These are phyloP conservation scores for Margarornis squamiger DNA, from an alignment of 2,797 vertebrate species.

Conservation along the genomic window DNA sequence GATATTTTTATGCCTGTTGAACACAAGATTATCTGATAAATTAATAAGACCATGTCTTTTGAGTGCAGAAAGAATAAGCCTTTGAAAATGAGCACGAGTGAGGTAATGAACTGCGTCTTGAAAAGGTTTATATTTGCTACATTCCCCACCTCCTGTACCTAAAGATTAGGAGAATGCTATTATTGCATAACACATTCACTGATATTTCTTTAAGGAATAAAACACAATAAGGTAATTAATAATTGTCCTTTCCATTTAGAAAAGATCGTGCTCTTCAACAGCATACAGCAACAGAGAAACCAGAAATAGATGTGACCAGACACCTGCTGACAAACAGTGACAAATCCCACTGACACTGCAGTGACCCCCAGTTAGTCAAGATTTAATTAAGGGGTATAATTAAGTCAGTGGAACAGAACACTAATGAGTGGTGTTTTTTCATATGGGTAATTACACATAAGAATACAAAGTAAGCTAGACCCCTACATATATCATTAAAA, in stretches of 20 bases:
- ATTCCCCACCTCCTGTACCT: neutral
- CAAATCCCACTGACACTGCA: slow-evolving; percentile 82
- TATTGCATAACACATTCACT: neutral
- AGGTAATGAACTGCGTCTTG: slow-evolving; percentile 4
- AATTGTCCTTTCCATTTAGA: slow-evolving; percentile 13
- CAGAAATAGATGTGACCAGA: slow-evolving; percentile 88
- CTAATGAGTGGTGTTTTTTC: slow-evolving; percentile 79
- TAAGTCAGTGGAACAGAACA: slow-evolving; percentile 82
- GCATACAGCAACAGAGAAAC: slow-evolving; percentile 82
- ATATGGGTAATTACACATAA: slow-evolving; percentile 80
- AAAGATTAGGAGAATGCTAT: neutral
- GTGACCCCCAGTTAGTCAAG: slow-evolving; percentile 83
- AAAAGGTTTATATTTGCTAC: neutral
- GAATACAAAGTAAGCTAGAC: slow-evolving; percentile 68
- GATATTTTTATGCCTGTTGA: slow-evolving; percentile 29
- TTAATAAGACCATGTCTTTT: neutral
- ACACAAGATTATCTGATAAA: slow-evolving; percentile 44
- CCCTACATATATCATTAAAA: slow-evolving; percentile 73
- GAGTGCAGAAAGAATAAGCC: neutral
- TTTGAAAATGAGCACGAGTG: neutral
- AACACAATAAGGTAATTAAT: neutral
- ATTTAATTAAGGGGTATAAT: slow-evolving; percentile 90
- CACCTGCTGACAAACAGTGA: slow-evolving; percentile 90
- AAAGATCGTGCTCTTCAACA: slow-evolving; percentile 72
- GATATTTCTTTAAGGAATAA: neutral